These are phyloP conservation scores for Saturnia japonica DNA, from an alignment of 2,888 invertebrate genomes.

Conservation along the genomic window DNA sequence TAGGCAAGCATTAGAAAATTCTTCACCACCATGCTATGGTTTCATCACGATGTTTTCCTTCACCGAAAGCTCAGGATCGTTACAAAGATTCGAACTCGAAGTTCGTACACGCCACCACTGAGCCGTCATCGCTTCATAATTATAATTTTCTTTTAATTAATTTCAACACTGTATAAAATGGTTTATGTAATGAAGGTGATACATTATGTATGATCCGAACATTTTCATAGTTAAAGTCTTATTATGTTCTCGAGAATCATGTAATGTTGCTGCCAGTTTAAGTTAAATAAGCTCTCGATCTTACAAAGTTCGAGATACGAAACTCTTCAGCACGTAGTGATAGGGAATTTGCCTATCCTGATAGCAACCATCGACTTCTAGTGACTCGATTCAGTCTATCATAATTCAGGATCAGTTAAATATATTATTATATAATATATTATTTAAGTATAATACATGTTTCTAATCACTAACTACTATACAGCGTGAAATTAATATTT, in stretches of 20 bases:
- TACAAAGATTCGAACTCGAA: no score
- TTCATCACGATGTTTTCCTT: no score
- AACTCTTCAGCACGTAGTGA: not conserved
- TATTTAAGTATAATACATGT: no score
- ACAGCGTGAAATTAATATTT: no score
- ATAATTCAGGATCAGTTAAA: not conserved
- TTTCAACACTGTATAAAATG: not conserved
- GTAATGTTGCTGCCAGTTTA: not conserved
- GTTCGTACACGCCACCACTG: no score
- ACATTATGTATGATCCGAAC: not conserved
- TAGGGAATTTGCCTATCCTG: not conserved
- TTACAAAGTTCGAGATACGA: not conserved
- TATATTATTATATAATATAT: no score
- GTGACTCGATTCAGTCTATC: not conserved
- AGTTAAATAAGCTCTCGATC: not conserved
- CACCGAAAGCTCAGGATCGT: no score
- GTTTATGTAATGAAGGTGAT: not conserved
- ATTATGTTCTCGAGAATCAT: not conserved
- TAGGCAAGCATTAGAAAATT: no score
- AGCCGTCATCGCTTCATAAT: no score
- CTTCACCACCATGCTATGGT: no score
- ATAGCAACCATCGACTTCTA: not conserved
- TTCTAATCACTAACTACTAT: no score
- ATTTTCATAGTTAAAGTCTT: not conserved
- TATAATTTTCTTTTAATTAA: not conserved